These are phyloP conservation scores for Oceanodroma tethys DNA, from an alignment of 2,113 vertebrate genomes.

Conservation along the genomic window DNA sequence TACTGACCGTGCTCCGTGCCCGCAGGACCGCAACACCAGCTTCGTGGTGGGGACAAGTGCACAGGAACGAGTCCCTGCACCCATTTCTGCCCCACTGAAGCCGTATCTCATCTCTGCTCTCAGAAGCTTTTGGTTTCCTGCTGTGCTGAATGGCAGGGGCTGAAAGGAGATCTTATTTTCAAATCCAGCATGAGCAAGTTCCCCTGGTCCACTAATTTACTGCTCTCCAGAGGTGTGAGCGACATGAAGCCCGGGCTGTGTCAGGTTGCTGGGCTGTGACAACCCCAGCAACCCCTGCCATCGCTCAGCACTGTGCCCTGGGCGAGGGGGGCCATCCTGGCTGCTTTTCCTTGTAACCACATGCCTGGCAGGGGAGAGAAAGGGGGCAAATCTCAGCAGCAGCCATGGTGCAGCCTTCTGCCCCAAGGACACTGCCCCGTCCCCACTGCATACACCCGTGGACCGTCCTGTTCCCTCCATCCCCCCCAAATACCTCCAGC, in stretches of 20 bases:
- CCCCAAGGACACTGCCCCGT: not conserved
- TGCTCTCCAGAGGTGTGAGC: not conserved
- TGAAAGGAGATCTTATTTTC: not conserved
- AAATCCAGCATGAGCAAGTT: not conserved
- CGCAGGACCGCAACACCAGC: not conserved
- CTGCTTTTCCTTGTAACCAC: not conserved
- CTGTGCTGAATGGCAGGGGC: not conserved
- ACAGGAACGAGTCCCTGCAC: fast-evolving
- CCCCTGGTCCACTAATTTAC: not conserved
- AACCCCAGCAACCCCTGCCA: not conserved
- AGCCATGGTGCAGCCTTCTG: not conserved
- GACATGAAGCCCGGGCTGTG: fast-evolving
- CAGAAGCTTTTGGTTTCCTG: not conserved
- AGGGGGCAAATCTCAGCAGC: not conserved
- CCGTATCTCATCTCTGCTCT: not conserved
- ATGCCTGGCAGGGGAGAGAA: not conserved
- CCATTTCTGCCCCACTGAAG: not conserved
- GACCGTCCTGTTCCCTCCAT: not conserved
- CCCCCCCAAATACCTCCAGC: not conserved
- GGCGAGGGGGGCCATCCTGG: not conserved
- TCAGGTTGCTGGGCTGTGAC: not conserved
- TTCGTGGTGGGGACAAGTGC: not conserved
- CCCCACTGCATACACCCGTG: not conserved
- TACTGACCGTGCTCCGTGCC: not conserved
- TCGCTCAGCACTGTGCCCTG: fast-evolving